Conservation (phyloP, 2,113 vertebrate species). For the Nestor notabilis region DNA sequence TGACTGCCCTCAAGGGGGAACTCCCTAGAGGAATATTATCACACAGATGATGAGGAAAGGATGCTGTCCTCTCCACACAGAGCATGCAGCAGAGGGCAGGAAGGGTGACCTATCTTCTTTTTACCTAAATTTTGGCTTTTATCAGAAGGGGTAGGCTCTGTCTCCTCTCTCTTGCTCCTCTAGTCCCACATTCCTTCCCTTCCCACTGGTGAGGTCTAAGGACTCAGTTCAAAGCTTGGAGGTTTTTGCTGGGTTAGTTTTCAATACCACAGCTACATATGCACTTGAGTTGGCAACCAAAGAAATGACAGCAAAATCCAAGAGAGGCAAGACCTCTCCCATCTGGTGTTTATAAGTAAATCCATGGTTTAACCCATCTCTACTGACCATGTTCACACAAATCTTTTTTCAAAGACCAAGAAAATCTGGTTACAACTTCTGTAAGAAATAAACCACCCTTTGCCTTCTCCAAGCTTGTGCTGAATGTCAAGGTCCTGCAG, state of each 20-base stretch:
- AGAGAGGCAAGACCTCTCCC: not conserved
- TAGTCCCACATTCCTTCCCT: not conserved
- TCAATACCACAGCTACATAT: not conserved
- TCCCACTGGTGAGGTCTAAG: accelerated
- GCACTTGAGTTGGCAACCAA: not conserved
- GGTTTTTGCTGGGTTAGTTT: not conserved
- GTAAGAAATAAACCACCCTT: not conserved
- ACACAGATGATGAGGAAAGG: no score
- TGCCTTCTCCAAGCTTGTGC: not conserved
- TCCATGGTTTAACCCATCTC: not conserved
- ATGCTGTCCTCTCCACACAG: accelerated
- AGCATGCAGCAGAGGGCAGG: not conserved
- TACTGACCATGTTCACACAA: accelerated
- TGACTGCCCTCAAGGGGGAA: not conserved
- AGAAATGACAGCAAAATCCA: not conserved
- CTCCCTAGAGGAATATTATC: not conserved
- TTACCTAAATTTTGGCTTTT: no score
- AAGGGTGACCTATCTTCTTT: not conserved
- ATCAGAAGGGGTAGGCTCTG: not conserved
- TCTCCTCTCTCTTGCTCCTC: not conserved
- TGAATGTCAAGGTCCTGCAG: not conserved
- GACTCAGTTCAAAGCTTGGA: not conserved
- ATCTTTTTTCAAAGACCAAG: not conserved
- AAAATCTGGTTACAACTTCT: not conserved
- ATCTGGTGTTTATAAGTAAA: not conserved